Conservation (phyloP, 2,797 vertebrate species). For the Megalops cyprinoides region DNA sequence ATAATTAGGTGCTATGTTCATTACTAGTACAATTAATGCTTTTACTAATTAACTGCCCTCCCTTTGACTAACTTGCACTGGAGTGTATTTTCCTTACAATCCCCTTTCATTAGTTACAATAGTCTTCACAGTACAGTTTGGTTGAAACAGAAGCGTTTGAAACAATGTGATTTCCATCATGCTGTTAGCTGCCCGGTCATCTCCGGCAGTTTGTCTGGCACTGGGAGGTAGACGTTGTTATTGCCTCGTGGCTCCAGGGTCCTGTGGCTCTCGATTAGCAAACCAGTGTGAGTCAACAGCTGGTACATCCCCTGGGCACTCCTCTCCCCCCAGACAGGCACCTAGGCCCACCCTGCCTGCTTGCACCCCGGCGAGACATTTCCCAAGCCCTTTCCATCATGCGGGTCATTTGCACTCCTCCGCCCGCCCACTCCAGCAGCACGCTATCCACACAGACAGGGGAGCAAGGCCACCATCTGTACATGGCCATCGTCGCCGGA, state of each 20-base stretch:
- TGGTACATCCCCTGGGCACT: slow-evolving; percentile 71
- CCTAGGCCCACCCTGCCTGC: slow-evolving; percentile 59
- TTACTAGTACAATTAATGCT: not conserved
- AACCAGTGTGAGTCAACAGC: slow-evolving; percentile 78
- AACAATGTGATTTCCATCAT: not conserved
- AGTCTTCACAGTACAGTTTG: not conserved
- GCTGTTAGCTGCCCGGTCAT: not conserved
- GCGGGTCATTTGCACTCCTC: slow-evolving; percentile 62
- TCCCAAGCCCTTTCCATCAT: slow-evolving; percentile 70
- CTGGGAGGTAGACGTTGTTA: slow-evolving; percentile 43
- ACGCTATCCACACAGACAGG: slow-evolving; percentile 61
- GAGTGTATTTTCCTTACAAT: not conserved
- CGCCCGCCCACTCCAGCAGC: slow-evolving; percentile 60
- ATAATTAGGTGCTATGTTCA: not conserved
- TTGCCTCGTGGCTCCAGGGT: slow-evolving; percentile 73
- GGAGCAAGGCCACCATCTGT: not conserved
- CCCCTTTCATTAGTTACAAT: not conserved
- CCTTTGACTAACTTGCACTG: not conserved
- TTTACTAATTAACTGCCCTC: slow-evolving; percentile 10
- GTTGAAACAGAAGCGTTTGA: slow-evolving; percentile 55
- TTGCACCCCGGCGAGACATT: slow-evolving; percentile 72
- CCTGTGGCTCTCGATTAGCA: slow-evolving; percentile 77
- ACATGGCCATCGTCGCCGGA: not conserved
- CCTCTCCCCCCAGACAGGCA: slow-evolving; percentile 53
- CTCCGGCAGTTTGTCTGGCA: slow-evolving; percentile 23